Percentiles rank a stretch among this genome's conserved stretches.
These are phyloP conservation scores for Enteromius unitaeniatus DNA, from an alignment of 2,797 vertebrate genomes.

Conservation along the genomic window DNA sequence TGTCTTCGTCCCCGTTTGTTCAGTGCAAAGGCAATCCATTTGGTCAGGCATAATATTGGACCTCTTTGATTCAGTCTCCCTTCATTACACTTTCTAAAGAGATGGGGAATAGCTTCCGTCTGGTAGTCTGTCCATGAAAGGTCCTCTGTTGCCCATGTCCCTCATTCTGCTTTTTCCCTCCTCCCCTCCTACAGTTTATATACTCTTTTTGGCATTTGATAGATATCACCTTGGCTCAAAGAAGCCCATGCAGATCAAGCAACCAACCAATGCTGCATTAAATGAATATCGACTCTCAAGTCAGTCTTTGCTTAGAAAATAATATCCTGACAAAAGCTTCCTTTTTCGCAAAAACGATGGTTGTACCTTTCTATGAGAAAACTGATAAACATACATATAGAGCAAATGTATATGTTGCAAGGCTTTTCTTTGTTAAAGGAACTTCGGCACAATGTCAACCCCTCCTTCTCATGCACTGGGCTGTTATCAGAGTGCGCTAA, in stretches of 20 bases:
- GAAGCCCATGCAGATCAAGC: conserved; percentile 8
- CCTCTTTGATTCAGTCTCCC: conserved; percentile 40
- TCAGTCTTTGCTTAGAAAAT: conserved; percentile 38
- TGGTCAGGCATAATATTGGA: conserved; percentile 40
- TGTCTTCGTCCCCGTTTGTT: background rate
- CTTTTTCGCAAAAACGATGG: background rate
- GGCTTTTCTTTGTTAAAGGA: conserved; percentile 30
- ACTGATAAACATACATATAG: conserved; percentile 32
- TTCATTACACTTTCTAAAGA: conserved; percentile 48
- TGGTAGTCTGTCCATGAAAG: conserved; percentile 37
- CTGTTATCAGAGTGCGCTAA: conserved; percentile 56
- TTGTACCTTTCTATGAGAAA: conserved; percentile 20
- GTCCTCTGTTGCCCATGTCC: conserved; percentile 12
- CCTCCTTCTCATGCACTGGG: conserved; percentile 16
- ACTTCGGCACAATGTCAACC: conserved; percentile 2
- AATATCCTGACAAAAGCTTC: conserved; percentile 16
- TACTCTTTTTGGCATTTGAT: conserved; percentile 45
- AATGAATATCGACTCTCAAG: conserved; percentile 45
- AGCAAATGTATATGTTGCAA: conserved; percentile 16
- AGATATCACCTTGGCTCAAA: conserved; percentile 42
- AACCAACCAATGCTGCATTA: conserved; percentile 25
- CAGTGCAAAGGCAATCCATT: conserved; percentile 21
- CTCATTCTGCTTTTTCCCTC: background rate
- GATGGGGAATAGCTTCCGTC: conserved; percentile 26
- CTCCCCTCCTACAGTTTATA: conserved; percentile 11